Evolutionary conservation across 2,797 vertebrate genomes (phyloP).

Genomic region (Premnoplex brunnescens): DNA sequence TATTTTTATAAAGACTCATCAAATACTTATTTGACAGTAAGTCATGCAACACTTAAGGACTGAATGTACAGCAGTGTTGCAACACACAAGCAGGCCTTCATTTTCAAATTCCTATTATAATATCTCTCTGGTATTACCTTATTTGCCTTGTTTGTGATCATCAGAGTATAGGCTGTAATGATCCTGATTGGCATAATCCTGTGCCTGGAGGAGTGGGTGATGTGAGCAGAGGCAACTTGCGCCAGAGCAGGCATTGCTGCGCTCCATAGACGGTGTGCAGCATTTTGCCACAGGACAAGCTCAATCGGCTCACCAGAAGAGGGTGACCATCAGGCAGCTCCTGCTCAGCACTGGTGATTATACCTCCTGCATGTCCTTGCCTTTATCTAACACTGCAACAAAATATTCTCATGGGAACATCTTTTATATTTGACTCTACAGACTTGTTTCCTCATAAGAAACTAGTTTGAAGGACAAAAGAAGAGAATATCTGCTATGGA

Average conservation of each 20-base stretch:
- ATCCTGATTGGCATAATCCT: not conserved
- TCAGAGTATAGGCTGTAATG: not conserved
- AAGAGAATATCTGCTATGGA: not conserved
- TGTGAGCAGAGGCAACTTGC: not conserved
- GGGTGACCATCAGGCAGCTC: not conserved
- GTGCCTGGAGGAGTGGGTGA: not conserved
- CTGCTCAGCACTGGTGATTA: fast-evolving
- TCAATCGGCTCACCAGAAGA: not conserved
- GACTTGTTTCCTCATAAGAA: not conserved
- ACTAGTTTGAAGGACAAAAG: not conserved
- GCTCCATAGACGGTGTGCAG: not conserved
- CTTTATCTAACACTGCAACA: not conserved
- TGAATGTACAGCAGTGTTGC: not conserved
- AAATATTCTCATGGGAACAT: not conserved
- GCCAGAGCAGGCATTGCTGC: not conserved
- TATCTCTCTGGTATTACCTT: not conserved
- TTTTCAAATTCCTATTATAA: not conserved
- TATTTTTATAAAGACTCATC: not conserved
- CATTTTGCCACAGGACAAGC: not conserved
- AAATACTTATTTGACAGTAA: not conserved
- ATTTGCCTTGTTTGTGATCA: not conserved
- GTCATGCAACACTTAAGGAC: not conserved
- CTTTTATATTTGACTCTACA: not conserved
- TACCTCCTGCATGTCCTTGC: fast-evolving
- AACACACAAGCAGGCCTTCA: not conserved